Percentiles rank a stretch among this genome's conserved stretches.
Conservation (phyloP, 2,113 vertebrate species). For the Petromus typicus region DNA sequence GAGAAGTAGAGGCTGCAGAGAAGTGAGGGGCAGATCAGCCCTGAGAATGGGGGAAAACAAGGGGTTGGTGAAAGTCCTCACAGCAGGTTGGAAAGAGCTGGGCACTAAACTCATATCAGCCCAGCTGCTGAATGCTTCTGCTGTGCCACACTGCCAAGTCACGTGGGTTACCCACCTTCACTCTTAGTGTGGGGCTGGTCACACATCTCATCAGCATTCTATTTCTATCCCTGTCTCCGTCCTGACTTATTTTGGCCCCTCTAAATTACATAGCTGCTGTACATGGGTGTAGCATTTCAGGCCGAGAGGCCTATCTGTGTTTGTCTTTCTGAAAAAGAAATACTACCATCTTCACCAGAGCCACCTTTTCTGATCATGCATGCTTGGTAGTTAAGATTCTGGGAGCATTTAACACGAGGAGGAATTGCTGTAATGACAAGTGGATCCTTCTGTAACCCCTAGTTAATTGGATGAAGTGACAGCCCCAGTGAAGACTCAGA, state of each 20-base stretch:
- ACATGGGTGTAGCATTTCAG: not conserved
- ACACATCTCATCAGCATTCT: slow-evolving; percentile 45
- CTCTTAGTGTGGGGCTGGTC: not conserved
- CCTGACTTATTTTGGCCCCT: slow-evolving; percentile 61
- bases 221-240: not conserved
- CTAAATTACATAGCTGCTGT: slow-evolving; percentile 59
- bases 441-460: slow-evolving; percentile 76
- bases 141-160: rapidly evolving
- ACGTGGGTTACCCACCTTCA: rapidly evolving
- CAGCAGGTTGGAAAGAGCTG: not conserved
- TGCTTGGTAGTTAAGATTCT: slow-evolving; percentile 77
- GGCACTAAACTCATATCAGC: not conserved
- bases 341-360: not conserved
- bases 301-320: not conserved
- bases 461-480: slow-evolving; percentile 80
- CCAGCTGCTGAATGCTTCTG: not conserved
- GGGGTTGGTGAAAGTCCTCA: not conserved
- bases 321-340: slow-evolving; percentile 68
- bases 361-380: slow-evolving; percentile 59
- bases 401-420: slow-evolving; percentile 70
- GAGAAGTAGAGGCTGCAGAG: not conserved
- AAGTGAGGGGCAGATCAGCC: not conserved
- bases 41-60: not conserved
- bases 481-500: slow-evolving; percentile 72
- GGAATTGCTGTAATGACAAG: slow-evolving; percentile 76